Evolutionary conservation across 2,113 vertebrate species (phyloP), one percentile per base, ranked within the genome.

Genomic region (Mormyrus iriodes): DNA sequence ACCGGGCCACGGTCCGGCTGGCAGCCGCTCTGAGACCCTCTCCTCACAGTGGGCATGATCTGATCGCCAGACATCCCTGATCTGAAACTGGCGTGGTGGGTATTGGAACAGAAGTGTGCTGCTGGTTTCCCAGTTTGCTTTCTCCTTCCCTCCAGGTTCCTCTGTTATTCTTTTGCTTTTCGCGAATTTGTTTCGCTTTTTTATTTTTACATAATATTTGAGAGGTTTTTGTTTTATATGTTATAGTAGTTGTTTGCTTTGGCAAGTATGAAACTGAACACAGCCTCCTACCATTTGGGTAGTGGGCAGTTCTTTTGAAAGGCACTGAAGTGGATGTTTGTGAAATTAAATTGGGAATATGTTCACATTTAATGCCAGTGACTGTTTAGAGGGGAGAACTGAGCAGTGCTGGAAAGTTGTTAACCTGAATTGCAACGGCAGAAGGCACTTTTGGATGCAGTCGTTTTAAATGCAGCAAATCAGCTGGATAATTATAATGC

Each of bases 21-120:
- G 87, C 73, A 82, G 35, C 49, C 73, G 19, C 49, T 44, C n/a
- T 51, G 65, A 65, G 31, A 24, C 53, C 83, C 58, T 49, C 58
- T 44, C 61, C 53, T 86, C 13, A 51, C 58, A 39, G 84, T 13
- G 51, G 79, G 88, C 52, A 85, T 89, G 55, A 39, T 89, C 52
- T 84, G 52, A 19, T 58, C 49, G 24, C 17, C 88, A 61, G 88
- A 61, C 88, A 58, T 79, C 76, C 39, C 82, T 24, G 31, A 31
- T 3, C 39, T 21, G 52, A 83, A 35, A 39, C 31, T 52, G 27
- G 51, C 12, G 12, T 46, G 88, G 8, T 84, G n/a, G 73, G 4
- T 55, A 44, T 58, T 55, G 31, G 65, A 83, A 39, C 73, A 83
- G 88, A 82, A 55, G 44, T 24, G 19, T 52, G 17, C 15, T 21